Evolutionary conservation across 2,113 vertebrate genomes (phyloP), one percentile per base, ranked within the genome.

Genomic region (Macrotus californicus): DNA sequence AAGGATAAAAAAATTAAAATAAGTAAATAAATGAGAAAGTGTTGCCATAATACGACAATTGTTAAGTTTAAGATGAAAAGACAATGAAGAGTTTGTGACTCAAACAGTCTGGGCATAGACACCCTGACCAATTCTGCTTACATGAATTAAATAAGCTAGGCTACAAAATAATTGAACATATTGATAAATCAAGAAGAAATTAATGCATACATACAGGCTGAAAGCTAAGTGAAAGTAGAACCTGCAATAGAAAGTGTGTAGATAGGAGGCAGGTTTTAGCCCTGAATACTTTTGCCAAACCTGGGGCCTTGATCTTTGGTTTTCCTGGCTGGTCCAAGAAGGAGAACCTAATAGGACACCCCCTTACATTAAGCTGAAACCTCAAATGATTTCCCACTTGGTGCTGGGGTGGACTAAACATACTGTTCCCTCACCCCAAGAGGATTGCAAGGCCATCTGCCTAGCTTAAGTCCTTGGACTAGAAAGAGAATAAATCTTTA

Each of bases 391-490:
- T 39, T 16, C 29, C 29, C 36, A 12, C 14, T 18, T 66, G 6
- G 16, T 19, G 11, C 54, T 43, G 11, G 21, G 24, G 50, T 56
- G 15, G 52, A 66, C 2, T 7, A 8, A 5, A n/a, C 48, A 34
- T 7, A n/a, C 61, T 21, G 50, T 1, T 29, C 6, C 46, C 7
- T 0, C 7, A 7, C 9, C 7, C 54, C 7, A 5, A 22, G 26
- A 5, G 12, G 24, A 3, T 4, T 6, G 1, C 19, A 52, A 54
- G 13, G 39, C 64, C 56, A 22, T 56, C 5, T 34, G 72, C 46
- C 19, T n/a, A 56, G 41, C 31, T 80, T 36, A 22, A 29, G 59
- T 16, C 15, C 9, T 34, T 3, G 26, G 8, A 21, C 2, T 43
- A 15, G n/a, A 66, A 77, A 24, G 39, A 5, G 6, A 21, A 12